These are phyloP conservation scores for Oncorhynchus gorbuscha DNA, from an alignment of 2,113 vertebrate genomes.

Conservation along the genomic window DNA sequence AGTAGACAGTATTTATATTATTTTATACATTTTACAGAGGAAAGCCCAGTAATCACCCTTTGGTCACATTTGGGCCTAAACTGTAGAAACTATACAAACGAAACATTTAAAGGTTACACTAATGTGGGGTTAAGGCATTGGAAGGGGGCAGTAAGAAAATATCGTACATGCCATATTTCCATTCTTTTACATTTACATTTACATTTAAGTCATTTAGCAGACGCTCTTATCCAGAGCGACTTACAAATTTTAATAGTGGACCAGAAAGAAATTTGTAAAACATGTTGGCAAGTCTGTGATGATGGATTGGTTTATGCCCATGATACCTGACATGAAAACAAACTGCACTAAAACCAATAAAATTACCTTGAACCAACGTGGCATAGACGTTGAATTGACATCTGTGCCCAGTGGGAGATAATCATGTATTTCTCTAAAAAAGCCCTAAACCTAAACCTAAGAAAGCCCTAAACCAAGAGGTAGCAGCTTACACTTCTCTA, in stretches of 20 bases:
- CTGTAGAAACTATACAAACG: background rate
- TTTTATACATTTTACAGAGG: conserved; percentile 13
- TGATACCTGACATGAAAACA: background rate
- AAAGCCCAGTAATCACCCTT: background rate
- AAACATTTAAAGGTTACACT: background rate
- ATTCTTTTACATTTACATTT: too few relatives aligned
- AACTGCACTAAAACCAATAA: background rate
- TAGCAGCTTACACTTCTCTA: too few relatives aligned
- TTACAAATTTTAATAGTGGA: background rate
- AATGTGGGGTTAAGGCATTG: background rate
- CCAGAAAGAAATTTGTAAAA: background rate
- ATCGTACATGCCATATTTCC: background rate
- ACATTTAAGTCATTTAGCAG: too few relatives aligned
- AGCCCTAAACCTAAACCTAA: too few relatives aligned
- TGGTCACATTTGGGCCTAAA: background rate
- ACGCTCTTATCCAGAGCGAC: too few relatives aligned
- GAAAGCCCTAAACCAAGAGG: too few relatives aligned
- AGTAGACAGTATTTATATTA: conserved; percentile 23
- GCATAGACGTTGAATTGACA: too few relatives aligned
- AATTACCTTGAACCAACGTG: too few relatives aligned
- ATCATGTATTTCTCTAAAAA: too few relatives aligned
- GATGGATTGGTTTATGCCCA: background rate
- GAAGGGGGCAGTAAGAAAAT: background rate
- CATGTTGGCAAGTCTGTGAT: background rate
- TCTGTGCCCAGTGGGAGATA: too few relatives aligned